Conservation (phyloP, 2,888 invertebrate genomes). For the Margaritifera margaritifera region DNA sequence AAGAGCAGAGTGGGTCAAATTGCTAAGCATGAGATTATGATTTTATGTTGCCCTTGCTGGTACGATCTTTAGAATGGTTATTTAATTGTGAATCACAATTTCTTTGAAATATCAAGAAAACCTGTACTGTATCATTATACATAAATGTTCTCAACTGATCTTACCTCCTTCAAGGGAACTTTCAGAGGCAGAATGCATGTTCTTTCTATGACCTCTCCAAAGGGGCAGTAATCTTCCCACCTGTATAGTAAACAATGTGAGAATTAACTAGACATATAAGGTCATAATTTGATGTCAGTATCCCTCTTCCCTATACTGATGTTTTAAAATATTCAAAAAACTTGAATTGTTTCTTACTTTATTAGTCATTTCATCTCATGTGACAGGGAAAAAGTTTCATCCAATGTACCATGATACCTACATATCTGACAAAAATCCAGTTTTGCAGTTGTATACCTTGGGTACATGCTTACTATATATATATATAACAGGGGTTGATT, state of each 20-base stretch:
- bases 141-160: not conserved
- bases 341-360: too few species aligned
- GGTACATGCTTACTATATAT: too few species aligned
- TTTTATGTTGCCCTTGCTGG: conserved; percentile 15
- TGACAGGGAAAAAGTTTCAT: too few species aligned
- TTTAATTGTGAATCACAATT: conserved; percentile 17
- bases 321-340: too few species aligned
- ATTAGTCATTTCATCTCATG: too few species aligned
- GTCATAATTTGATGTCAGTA: not conserved
- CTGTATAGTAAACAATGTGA: conserved; percentile 52
- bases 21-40: not conserved
- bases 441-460: too few species aligned
- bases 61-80: conserved; percentile 20
- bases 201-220: conserved; percentile 80
- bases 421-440: too few species aligned
- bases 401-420: too few species aligned
- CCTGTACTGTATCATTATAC: not conserved
- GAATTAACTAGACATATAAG: not conserved
- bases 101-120: conserved; percentile 3
- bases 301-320: too few species aligned
- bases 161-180: conserved; percentile 80
- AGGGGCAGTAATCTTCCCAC: conserved; percentile 68
- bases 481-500: too few species aligned
- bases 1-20: not conserved
- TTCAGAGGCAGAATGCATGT: conserved; percentile 85